phyloP scores from a whole-genome alignment of 2,797 vertebrate species.

The Intellagama lesueurii region DNA sequence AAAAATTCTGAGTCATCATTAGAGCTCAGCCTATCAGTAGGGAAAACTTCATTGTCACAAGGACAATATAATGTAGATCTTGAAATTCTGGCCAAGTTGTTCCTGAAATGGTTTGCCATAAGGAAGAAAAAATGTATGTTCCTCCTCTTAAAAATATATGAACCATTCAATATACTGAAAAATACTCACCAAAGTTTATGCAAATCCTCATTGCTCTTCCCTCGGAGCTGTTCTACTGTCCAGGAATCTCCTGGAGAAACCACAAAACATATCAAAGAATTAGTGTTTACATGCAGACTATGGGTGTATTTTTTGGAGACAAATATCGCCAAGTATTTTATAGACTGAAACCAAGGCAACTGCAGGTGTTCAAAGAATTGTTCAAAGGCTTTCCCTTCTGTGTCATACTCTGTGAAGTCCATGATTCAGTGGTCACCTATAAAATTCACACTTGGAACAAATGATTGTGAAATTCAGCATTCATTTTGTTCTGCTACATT shows the following conservation, averaged over 20 bases:
- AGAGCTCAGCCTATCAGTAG: background rate
- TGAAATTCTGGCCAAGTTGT: background rate
- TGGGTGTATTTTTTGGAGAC: background rate
- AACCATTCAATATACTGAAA: conserved; percentile 5
- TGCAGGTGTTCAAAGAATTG: background rate
- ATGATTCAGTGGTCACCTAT: background rate
- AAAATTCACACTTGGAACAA: background rate
- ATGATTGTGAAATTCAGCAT: background rate
- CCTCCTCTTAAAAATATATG: conserved; percentile 10
- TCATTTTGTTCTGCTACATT: background rate
- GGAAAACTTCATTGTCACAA: background rate
- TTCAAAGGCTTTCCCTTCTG: background rate
- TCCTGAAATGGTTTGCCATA: background rate
- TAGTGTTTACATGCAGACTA: background rate
- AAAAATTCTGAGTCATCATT: background rate
- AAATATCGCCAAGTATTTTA: background rate
- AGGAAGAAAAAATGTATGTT: background rate
- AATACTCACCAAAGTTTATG: conserved; percentile 93
- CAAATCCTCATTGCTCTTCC: conserved; percentile 94
- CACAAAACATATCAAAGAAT: background rate
- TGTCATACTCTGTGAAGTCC: background rate
- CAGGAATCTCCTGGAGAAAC: conserved; percentile 87
- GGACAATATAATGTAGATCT: background rate
- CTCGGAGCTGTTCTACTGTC: conserved; percentile 89
- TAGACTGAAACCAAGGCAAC: no score